Conservation (phyloP, 2,888 invertebrate genomes). For the Drosophila multiciliata region DNA sequence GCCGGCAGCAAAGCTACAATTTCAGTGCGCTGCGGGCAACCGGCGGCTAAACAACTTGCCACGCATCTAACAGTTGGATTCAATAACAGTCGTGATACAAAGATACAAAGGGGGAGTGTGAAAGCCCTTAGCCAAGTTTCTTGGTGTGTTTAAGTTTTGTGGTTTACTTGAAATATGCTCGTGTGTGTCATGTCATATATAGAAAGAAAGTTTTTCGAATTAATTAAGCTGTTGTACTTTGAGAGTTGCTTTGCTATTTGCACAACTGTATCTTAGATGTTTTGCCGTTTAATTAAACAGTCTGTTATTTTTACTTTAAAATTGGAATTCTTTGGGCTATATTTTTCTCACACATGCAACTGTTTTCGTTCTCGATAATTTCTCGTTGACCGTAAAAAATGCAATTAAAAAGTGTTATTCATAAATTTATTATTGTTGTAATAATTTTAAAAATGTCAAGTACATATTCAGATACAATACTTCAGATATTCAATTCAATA, state of each 20-base stretch:
- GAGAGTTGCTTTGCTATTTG: conserved; percentile 55
- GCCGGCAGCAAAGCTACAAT: conserved; percentile 42
- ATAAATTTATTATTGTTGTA: neutral
- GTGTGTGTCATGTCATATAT: conserved; percentile 17
- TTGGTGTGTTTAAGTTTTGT: conserved; percentile 68
- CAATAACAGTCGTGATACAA: conserved; percentile 1
- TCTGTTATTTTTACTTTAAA: conserved; percentile 20
- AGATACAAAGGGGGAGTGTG: conserved; percentile 18
- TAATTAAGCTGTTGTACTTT: conserved; percentile 42
- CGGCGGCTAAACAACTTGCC: conserved; percentile 71
- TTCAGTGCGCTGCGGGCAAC: conserved; percentile 74
- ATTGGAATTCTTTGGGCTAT: conserved; percentile 14
- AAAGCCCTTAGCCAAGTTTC: conserved; percentile 45
- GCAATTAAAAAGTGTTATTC: neutral
- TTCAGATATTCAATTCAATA: neutral
- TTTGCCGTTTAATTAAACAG: conserved; percentile 47
- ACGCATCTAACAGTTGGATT: conserved; percentile 36
- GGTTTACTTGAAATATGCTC: conserved; percentile 26
- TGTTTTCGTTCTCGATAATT: conserved; percentile 18
- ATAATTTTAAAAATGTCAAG: neutral
- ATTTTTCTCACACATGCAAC: conserved; percentile 23
- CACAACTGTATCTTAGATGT: conserved; percentile 54
- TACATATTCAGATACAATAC: neutral
- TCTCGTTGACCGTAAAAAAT: neutral
- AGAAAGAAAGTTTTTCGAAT: conserved; percentile 23